Evolutionary conservation across 2,797 vertebrate species (phyloP).

Genomic region (Pangasius sanitwongsei): DNA sequence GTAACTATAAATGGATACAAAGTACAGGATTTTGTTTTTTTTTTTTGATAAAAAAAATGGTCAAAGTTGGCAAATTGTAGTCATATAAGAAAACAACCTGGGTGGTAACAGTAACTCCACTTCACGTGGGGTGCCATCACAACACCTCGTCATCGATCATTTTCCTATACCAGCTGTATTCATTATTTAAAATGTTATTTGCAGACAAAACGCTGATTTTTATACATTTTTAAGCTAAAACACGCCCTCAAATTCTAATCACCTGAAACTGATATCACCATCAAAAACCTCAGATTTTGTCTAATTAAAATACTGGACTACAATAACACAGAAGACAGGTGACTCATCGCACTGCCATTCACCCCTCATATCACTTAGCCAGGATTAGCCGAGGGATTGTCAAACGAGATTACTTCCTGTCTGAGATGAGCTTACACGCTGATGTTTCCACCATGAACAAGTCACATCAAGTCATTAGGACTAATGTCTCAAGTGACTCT

Average conservation of each 20-base stretch:
- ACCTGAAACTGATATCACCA: not conserved
- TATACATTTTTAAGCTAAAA: not conserved
- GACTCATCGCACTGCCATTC: slow-evolving; percentile 66
- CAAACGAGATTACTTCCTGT: slow-evolving; percentile 66
- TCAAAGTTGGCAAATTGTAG: not conserved
- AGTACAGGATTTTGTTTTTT: not conserved
- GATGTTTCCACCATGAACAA: slow-evolving; percentile 34
- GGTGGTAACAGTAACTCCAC: not conserved
- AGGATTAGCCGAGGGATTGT: slow-evolving; percentile 72
- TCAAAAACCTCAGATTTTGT: not conserved
- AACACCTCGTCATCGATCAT: not conserved
- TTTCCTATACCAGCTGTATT: not conserved
- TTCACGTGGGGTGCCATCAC: not conserved
- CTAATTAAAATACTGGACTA: not conserved
- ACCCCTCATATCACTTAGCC: slow-evolving; percentile 65
- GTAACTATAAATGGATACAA: not conserved
- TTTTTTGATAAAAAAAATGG: not conserved
- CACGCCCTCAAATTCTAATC: not conserved
- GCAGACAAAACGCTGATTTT: not conserved
- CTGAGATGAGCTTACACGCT: slow-evolving; percentile 66
- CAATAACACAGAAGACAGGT: slow-evolving; percentile 65
- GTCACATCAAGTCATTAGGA: not conserved
- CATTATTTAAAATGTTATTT: not conserved
- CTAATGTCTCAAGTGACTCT: not conserved
- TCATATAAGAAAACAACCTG: not conserved